Evolutionary conservation across 2,113 vertebrate genomes (phyloP), one percentile per base, ranked within the genome.

Genomic region (Herpetotheres cachinnans): DNA sequence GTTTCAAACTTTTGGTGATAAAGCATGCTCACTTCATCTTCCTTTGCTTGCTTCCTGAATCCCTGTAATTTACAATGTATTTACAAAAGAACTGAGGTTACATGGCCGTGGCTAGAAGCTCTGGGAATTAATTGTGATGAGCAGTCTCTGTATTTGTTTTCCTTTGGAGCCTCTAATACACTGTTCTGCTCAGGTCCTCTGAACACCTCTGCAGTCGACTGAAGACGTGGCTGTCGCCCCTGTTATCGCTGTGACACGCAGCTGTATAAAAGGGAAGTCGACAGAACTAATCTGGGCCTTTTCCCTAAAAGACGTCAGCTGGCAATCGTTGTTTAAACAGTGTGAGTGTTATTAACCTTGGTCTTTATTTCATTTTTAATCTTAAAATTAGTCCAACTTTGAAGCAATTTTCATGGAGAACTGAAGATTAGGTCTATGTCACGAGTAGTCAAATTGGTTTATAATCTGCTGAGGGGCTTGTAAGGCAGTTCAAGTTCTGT

Each of bases 201-300:
- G 49, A 82, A 65, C 26, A 38, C 6, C 2, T 86, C 58, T 61
- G 10, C 34, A 49, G n/a, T 50, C 0, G 0, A 47, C 46, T 44
- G 71, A 46, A 85, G 91, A 40, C 16, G 44, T 20, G 55, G 24
- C 16, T 81, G 26, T n/a, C 0, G 0, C 32, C 21, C 26, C 4
- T 84, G 29, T 70, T 66, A 62, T 29, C 19, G 8, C 27, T 67
- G 1, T 27, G 36, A 32, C n/a, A 44, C 3, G 0, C 12, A 81
- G 40, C 20, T 81, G 25, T 54, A 16, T 65, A 49, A 82, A 91
- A 84, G 49, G 49, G 27, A 87, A 82, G 69, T 46, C 86, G 55
- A 63, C n/a, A 84, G 49, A 91, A 46, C 21, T 76, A 65, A 89
- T 90, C 87, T 61, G 36, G n/a, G 19, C 21, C 72, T 86, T 94